Evolutionary conservation across 2,888 invertebrate genomes (phyloP).

Genomic region (Carcina quercana): DNA sequence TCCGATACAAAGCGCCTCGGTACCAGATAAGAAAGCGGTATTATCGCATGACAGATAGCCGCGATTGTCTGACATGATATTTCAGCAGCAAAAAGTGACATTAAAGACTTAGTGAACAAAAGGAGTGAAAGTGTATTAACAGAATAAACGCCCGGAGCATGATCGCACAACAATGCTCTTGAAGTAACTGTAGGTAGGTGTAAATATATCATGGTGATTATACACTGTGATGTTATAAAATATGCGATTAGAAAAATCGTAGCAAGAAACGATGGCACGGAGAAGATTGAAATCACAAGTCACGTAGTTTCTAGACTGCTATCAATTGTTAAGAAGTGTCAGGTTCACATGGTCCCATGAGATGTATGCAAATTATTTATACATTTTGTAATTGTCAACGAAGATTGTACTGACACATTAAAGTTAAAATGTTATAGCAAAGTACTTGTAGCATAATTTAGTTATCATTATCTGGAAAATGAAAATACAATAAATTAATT

Average conservation of each 20-base stretch:
- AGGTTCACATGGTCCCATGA: no score
- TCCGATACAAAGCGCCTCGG: slow-evolving; percentile 30
- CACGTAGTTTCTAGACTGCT: no score
- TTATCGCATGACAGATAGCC: slow-evolving; percentile 39
- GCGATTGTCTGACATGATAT: slow-evolving; percentile 43
- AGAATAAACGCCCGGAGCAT: slow-evolving; percentile 21
- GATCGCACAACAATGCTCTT: slow-evolving; percentile 30
- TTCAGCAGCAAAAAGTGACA: slow-evolving; percentile 43
- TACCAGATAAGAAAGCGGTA: slow-evolving; percentile 44
- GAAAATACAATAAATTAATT: no score
- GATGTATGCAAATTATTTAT: no score
- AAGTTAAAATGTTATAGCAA: no score
- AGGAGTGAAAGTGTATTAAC: slow-evolving; percentile 53
- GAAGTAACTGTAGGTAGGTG: no score
- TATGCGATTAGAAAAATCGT: slow-evolving; percentile 20
- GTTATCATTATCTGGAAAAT: no score
- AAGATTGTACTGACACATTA: no score
- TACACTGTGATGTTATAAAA: slow-evolving; percentile 26
- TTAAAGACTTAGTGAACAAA: slow-evolving; percentile 43
- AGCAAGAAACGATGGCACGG: slow-evolving; percentile 6
- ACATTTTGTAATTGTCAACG: no score
- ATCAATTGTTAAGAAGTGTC: no score
- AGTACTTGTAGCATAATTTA: no score
- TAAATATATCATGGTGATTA: slow-evolving; percentile 29
- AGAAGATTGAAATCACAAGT: no score